Evolutionary conservation across 2,113 vertebrate species (phyloP), one percentile per base, ranked within the genome.

Genomic region (Colius striatus): DNA sequence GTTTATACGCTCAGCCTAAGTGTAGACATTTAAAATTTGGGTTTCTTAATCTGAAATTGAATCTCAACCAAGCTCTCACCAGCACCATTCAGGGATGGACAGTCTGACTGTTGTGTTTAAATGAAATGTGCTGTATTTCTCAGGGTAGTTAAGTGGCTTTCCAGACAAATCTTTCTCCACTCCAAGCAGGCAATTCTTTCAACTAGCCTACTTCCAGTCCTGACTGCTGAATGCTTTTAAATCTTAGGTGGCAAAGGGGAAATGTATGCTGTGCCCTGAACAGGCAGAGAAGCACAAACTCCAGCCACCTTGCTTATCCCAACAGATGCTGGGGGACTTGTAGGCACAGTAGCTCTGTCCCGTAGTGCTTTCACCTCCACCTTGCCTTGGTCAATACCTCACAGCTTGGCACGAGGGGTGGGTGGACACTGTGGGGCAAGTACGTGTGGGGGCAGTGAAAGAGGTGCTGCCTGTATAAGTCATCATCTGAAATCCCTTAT

Each of bases 401-500:
- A 23, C 32, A 83, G 30, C 34, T 70, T 79, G 36, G 47, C 26
- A 43, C 0, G 0, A 55, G 34, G 48, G 9, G 6, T 26, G 26
- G 16, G 22, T 57, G 71, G 45, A 26, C 54, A 29, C 53, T 4
- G 2, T 0, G 1, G 36, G 50, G 13, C 36, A n/a, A 43, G 7
- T 16, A 36, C 17, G 10, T 6, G 8, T 10, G 4, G 21, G 32
- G 23, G 17, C 29, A 26, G 32, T 0, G 3, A 23, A 66, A 30
- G n/a, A 66, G 8, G 11, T 66, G 26, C 20, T 95, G 30, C 23
- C 8, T 62, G 20, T 43, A 8, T 36, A 17, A 92, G 43, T 27
- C 14, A 20, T 72, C 27, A 30, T 29, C 30, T 70, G 51, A 93
- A 77, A 68, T 84, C 21, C 15, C 2, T 3, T 43, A 41, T 93